Conservation (phyloP, 2,113 vertebrate species). For the Thunnus maccoyii region DNA sequence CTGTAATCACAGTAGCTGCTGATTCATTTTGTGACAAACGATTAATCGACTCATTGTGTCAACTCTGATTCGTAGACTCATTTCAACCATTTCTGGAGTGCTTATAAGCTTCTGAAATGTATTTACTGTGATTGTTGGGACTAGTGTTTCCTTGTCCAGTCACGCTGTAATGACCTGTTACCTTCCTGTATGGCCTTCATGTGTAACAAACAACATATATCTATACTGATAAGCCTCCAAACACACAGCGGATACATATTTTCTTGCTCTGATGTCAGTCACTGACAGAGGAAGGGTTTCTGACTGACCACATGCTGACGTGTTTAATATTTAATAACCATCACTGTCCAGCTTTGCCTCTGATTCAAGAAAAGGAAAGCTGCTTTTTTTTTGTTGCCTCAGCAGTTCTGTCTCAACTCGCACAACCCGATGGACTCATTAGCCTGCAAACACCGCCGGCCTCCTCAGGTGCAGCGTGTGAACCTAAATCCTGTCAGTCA, state of each 20-base stretch:
- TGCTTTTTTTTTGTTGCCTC: slow-evolving; percentile 40
- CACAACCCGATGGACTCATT: slow-evolving; percentile 42
- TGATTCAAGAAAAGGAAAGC: slow-evolving; percentile 33
- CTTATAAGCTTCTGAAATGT: not conserved
- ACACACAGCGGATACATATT: not conserved
- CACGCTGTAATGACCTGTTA: slow-evolving; percentile 14
- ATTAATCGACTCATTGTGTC: no score
- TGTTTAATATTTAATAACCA: slow-evolving; percentile 64
- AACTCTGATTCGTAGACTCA: not conserved
- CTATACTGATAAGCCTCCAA: not conserved
- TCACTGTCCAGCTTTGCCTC: slow-evolving; percentile 29
- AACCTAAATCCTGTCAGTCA: slow-evolving; percentile 7
- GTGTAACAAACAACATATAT: not conserved
- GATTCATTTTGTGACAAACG: no score
- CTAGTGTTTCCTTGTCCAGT: not conserved
- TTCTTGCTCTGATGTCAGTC: slow-evolving; percentile 1
- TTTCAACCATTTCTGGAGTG: not conserved
- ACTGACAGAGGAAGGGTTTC: slow-evolving; percentile 27
- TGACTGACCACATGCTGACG: slow-evolving; percentile 48
- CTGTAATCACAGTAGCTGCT: no score
- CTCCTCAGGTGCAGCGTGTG: slow-evolving; percentile 8
- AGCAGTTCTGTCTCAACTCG: slow-evolving; percentile 51
- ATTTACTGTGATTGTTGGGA: not conserved
- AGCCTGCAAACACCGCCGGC: not conserved
- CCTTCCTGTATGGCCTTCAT: slow-evolving; percentile 3